phyloP scores from a whole-genome alignment of 2,113 vertebrate genomes.

The Chaetops frenatus region DNA sequence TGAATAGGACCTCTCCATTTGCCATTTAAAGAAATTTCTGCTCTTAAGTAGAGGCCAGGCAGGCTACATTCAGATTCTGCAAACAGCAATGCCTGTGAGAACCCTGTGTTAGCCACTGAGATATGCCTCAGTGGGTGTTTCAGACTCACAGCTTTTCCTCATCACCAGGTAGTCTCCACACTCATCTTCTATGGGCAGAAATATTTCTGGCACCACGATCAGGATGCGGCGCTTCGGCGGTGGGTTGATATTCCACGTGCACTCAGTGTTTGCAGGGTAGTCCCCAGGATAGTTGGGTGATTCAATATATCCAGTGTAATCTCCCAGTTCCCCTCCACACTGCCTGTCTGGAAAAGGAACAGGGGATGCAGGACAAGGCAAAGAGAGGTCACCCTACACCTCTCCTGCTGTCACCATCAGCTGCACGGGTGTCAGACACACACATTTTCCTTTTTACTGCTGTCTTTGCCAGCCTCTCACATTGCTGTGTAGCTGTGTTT shows the following conservation, averaged over 20 bases:
- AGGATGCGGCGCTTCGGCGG: constrained; percentile 93
- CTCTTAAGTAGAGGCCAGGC: not conserved
- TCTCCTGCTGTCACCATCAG: not conserved
- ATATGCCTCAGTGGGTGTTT: not conserved
- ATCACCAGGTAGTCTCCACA: constrained; percentile 98
- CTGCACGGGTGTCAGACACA: not conserved
- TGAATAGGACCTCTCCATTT: not conserved
- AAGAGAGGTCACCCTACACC: not conserved
- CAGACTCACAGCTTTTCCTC: constrained; percentile 92
- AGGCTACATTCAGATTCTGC: not conserved
- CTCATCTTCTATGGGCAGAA: constrained; percentile 93
- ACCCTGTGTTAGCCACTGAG: not conserved
- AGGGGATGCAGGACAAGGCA: not conserved
- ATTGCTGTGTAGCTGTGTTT: not conserved
- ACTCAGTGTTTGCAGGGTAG: constrained; percentile 93
- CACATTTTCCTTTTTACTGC: not conserved
- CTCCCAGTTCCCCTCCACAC: constrained; percentile 92
- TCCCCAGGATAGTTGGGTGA: constrained; percentile 97
- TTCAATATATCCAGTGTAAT: constrained; percentile 94
- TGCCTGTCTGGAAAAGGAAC: constrained; percentile 80
- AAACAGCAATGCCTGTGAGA: not conserved
- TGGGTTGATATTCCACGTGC: constrained; percentile 94
- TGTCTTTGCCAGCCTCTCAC: not conserved
- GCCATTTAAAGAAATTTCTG: not conserved
- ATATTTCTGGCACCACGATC: constrained; percentile 96